Base-by-base conservation (phyloP, 2,888 invertebrate species). In the Poecilus cupreus region DNA sequence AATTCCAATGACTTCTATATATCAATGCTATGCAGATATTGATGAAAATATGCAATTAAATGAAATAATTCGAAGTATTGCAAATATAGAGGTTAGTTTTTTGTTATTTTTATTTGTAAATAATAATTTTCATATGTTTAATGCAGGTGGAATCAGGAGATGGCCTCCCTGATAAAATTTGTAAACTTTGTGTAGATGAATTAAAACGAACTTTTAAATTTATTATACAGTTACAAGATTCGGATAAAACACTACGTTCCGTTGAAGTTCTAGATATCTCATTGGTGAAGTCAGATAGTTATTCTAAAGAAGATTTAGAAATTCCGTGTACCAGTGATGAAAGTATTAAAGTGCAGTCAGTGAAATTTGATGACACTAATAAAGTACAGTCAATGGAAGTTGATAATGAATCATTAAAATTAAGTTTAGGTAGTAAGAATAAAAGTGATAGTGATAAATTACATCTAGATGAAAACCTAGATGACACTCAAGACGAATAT, bases 121-220 rank as follows among this genome's bases (percentile, higher is more conserved):
- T 39, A 6, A 24, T 5, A 26, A 11, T 24, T 18, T 39, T 72
- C 22, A 60, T 37, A 39, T 18, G 4, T 26, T 72, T 13, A 37
- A 83, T 84, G 68, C 72, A 86, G 86, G 83, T 85, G 75, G 57
- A 79, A 6, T 82, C 81, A 82, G 83, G 82, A 0, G 85, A 86
- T 79, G 84, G 84, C 16, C 60, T 85, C 37, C 85, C 85, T 46
- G 83, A 84, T n/a, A 82, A 83, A 51, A 80, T 86, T 43, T 86
- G 86, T 72, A 49, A 82, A n/a, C 68, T 22, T 3, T 86, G 86
- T 79, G 83, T 84, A 11, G 83, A 84, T 60, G 83, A 80, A 24
- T 70, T 85, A 4, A 83, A 82, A 49, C 82, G 83, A 37, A 82
- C 84, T 13, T 84, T 83, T 72, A 82, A 82, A 64, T 82, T 82